Evolutionary conservation across 2,888 invertebrate genomes (phyloP), one percentile per base, ranked within the genome.

Genomic region (Philonicus albiceps): DNA sequence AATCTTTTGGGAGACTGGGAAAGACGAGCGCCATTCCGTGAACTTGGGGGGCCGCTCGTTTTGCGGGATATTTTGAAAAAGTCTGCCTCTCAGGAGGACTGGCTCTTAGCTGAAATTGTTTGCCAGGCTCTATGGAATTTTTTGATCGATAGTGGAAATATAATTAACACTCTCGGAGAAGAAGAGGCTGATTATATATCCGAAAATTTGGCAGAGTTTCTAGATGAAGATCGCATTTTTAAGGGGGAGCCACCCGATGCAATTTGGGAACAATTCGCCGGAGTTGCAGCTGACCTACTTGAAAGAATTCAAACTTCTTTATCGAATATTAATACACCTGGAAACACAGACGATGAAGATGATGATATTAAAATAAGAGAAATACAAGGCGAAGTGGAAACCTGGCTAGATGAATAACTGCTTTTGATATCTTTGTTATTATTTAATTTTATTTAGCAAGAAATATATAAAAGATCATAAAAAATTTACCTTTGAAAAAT

Each of bases 41-140:
- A 93, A 86, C 90, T 93, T 13, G 92, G 92, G 78, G 95, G 94
- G 1, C 92, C 94, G n/a, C 89, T 91, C 27, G 92, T 93, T 89
- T 89, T 94, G 85, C 92, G 94, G 7, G 92, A 93, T 64, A 93
- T 95, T 83, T 90, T 96, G 84, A 93, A 93, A 73, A 93, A 93
- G 86, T 93, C 94, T 88, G 93, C 94, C 11, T 89, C 90, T 72
- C 94, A 94, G 88, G 93, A 93, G 86, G 95, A 96, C 91, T 96
- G 96, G 96, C 93, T 94, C 88, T 90, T 97, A 87, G 94, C 95
- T 7, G 94, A 94, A 86, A 94, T 97, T 87, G 94, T 96, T 19
- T 97, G 97, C 92, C 94, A 96, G 92, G 95, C 95, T 4, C 91
- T 96, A 85, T 96, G 96, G 95, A 96, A 96, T 91, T 95, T 94